Base-by-base conservation (phyloP, 2,888 invertebrate species). In the Horisme vitalbata region DNA sequence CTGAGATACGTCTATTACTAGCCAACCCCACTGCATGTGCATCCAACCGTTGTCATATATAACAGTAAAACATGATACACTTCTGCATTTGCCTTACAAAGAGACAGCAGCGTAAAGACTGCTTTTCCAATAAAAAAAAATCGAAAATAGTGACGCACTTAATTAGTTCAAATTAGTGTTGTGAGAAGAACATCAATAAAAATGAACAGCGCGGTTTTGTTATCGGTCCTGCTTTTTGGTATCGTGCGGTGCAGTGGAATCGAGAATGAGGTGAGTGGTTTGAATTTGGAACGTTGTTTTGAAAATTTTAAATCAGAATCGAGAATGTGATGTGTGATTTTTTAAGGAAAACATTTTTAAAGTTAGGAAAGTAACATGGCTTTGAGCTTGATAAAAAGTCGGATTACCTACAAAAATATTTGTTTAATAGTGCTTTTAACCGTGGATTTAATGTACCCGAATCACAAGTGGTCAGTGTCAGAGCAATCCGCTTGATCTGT, bases 221-320 rank as follows among this genome's bases (percentile, higher is more conserved):
- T 87, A 58, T 69, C 81, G 56, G 67, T 87, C 65, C 65, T 85
- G 61, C 68, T 87, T 50, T 70, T 88, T 59, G 87, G 88, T 51
- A 78, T 86, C 68, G 86, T 71, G 54, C 69, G 64, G 55, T 73
- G 81, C 38, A 80, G 73, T 75, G 81, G 84, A 63, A 70, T 81
- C 61, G 75, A 81, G 46, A 82, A 83, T 72, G 85, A 79, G 76
- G 88, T 88, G 52, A 68, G 66, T 59, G 4, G 15, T 10, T 44
- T 39, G 9, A 28, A 37, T 43, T 30, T 43, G 4, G 14, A 35
- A 30, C 6, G 2, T 18, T 6, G 4, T 2, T 5, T 2, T 18
- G 6, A 18, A 18, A 18, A 18, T 5, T 18, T n/a, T n/a, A n/a
- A n/a, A n/a, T n/a, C n/a, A n/a, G n/a, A n/a, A n/a, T n/a, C n/a